A percentile compares a stretch with the other conserved stretches of the same genome.
phyloP scores from a whole-genome alignment of 2,888 invertebrate genomes.

The Tineola bisselliella region DNA sequence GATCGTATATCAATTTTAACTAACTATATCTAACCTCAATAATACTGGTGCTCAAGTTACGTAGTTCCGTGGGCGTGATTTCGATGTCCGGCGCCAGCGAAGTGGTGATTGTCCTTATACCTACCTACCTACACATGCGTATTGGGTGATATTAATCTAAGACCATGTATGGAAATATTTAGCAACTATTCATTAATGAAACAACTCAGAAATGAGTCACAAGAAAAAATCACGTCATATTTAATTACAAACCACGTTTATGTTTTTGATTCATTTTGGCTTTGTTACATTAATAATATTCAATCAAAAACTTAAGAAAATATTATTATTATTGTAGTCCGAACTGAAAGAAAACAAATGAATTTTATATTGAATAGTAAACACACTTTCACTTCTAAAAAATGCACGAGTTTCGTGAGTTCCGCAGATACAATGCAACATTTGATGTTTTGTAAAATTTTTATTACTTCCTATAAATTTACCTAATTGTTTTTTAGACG shows the following conservation, averaged over 20 bases:
- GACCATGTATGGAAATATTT: background rate
- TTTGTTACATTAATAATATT: too few relatives aligned
- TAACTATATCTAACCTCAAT: conserved; percentile 2
- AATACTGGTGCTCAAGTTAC: background rate
- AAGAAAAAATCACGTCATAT: background rate
- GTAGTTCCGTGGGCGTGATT: background rate
- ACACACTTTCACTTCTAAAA: conserved; percentile 1
- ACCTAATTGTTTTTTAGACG: background rate
- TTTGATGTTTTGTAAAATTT: background rate
- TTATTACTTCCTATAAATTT: background rate
- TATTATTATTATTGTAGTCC: background rate
- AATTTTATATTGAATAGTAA: background rate
- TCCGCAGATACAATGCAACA: background rate
- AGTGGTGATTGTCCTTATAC: background rate
- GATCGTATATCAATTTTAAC: background rate
- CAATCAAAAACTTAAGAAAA: too few relatives aligned
- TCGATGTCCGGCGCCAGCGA: conserved; percentile 7
- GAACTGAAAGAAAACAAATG: background rate
- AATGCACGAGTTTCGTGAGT: conserved; percentile 5
- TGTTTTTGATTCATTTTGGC: too few relatives aligned
- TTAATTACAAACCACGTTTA: background rate
- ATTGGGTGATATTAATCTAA: background rate
- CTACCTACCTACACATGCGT: background rate
- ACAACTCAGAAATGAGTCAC: background rate
- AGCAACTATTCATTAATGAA: background rate